phyloP scores from a whole-genome alignment of 2,113 vertebrate genomes.

The Siniperca knerii region DNA sequence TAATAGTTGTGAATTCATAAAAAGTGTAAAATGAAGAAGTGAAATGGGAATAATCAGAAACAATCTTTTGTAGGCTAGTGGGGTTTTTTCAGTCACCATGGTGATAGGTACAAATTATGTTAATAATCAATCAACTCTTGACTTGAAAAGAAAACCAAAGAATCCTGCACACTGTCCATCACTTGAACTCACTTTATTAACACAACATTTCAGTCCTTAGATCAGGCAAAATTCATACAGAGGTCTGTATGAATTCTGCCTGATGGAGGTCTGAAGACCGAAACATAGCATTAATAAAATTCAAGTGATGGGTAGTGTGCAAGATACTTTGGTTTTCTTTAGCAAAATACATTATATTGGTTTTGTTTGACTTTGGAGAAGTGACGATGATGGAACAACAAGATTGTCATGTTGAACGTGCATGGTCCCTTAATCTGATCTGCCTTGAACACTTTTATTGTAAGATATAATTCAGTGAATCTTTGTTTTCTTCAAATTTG shows the following conservation, averaged over 20 bases:
- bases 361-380: not conserved
- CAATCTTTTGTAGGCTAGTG: too few relatives aligned
- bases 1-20: not conserved
- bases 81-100: not conserved
- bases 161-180: not conserved
- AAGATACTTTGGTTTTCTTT: not conserved
- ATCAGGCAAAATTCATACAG: not conserved
- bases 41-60: not conserved
- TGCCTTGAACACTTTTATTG: not conserved
- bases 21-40: not conserved
- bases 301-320: not conserved
- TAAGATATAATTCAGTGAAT: not conserved
- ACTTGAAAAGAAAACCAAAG: not conserved
- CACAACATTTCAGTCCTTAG: not conserved
- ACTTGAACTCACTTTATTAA: not conserved
- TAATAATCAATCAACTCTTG: not conserved
- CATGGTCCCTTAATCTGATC: not conserved
- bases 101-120: not conserved
- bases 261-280: too few relatives aligned
- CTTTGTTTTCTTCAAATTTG: not conserved
- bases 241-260: too few relatives aligned
- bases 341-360: not conserved
- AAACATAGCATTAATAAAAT: not conserved
- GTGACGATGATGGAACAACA: not conserved
- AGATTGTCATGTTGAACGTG: not conserved